Percentiles rank a stretch among this genome's conserved stretches.
phyloP scores from a whole-genome alignment of 1,140 invertebrate species.

The Solen grandis region DNA sequence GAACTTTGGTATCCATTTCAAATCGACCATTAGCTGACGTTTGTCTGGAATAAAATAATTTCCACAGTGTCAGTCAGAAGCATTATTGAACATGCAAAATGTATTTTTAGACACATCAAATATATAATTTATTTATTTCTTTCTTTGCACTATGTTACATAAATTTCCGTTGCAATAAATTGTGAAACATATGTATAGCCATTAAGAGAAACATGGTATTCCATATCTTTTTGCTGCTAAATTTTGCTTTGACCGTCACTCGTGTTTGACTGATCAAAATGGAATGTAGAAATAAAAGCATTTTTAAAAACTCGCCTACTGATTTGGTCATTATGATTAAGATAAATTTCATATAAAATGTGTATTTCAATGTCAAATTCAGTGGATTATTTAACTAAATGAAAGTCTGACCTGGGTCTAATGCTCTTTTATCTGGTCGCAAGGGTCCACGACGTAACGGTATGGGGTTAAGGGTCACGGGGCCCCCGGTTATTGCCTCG shows the following conservation, averaged over 20 bases:
- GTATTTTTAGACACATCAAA: background rate
- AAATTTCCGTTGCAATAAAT: background rate
- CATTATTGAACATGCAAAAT: background rate
- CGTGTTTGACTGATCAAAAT: background rate
- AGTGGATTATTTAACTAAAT: background rate
- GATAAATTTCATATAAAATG: background rate
- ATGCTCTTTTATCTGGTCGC: background rate
- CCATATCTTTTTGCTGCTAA: too few relatives aligned
- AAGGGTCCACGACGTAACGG: slow-evolving; percentile 19
- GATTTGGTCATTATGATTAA: background rate
- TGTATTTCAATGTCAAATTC: background rate
- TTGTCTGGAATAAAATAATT: slow-evolving; percentile 43
- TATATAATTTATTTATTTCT: background rate
- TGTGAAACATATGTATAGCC: background rate
- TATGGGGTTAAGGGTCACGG: slow-evolving; percentile 42
- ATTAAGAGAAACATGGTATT: background rate
- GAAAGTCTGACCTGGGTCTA: slow-evolving; percentile 34
- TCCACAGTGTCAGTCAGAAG: background rate
- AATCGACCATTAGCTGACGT: slow-evolving; percentile 42
- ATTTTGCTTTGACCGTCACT: too few relatives aligned
- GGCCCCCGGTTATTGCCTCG: slow-evolving; percentile 46
- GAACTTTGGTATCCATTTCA: slow-evolving; percentile 52
- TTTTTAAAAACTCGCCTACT: background rate
- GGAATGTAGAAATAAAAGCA: background rate
- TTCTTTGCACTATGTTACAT: background rate